These are phyloP conservation scores for Perca flavescens DNA, from an alignment of 2,113 vertebrate genomes.

Conservation along the genomic window DNA sequence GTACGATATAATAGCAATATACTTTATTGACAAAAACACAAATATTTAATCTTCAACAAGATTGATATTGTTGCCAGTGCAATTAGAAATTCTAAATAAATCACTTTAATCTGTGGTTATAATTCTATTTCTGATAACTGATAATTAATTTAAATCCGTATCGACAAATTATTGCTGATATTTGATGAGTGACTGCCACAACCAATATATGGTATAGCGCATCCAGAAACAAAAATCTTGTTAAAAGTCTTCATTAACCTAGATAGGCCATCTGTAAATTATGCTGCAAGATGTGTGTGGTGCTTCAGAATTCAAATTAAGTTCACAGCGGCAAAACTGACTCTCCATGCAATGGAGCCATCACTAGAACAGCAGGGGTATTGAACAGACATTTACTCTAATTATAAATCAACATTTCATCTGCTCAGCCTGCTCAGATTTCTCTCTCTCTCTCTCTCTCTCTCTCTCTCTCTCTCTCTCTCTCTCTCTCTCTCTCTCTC, in stretches of 20 bases:
- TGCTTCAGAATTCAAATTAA: conserved; percentile 72
- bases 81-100: no score
- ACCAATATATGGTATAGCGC: not conserved
- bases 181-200: conserved; percentile 5
- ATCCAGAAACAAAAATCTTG: conserved; percentile 8
- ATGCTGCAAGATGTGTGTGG: conserved; percentile 51
- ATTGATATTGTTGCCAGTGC: not conserved
- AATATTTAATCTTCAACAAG: not conserved
- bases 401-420: conserved; percentile 79
- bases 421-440: conserved; percentile 67
- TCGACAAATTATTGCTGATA: not conserved
- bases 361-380: conserved; percentile 76
- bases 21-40: not conserved
- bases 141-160: not conserved
- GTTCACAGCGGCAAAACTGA: conserved; percentile 65
- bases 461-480: conserved; percentile 11
- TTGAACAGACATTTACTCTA: conserved; percentile 72
- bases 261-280: conserved; percentile 42
- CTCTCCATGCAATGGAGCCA: conserved; percentile 69
- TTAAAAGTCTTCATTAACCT: conserved; percentile 35
- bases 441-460: conserved; percentile 26
- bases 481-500: not conserved
- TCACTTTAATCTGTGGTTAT: not conserved
- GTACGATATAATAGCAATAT: not conserved
- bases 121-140: not conserved